phyloP scores from a whole-genome alignment of 2,797 vertebrate species.

The Dromococcyx pavoninus region DNA sequence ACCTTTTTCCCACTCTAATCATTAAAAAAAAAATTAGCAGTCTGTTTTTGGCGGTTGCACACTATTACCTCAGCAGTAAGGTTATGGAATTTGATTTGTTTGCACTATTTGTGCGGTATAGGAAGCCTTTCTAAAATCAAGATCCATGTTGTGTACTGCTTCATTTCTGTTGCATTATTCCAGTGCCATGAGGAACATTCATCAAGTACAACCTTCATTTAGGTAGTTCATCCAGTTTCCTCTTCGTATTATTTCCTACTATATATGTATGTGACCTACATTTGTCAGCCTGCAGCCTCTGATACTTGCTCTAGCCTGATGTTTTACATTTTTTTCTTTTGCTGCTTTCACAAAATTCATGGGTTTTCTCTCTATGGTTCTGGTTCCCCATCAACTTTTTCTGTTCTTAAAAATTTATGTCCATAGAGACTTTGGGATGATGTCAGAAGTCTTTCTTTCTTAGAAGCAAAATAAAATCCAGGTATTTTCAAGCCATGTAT shows the following conservation, averaged over 20 bases:
- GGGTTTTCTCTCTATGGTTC: not conserved
- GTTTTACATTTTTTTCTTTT: not conserved
- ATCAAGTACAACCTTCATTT: constrained; percentile 32
- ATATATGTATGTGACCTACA: not conserved
- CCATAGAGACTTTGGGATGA: not conserved
- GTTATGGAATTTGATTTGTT: constrained; percentile 35
- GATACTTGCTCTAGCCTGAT: not conserved
- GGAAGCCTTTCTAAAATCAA: constrained; percentile 38
- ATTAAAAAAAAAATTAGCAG: not conserved
- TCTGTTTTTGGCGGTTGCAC: constrained; percentile 11
- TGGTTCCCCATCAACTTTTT: not conserved
- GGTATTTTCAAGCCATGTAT: not conserved
- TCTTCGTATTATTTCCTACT: constrained; percentile 16
- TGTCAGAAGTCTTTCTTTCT: not conserved
- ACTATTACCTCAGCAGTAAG: constrained; percentile 5
- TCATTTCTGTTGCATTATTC: constrained; percentile 12
- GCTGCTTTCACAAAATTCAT: not conserved
- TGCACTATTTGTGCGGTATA: not conserved
- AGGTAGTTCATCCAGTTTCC: constrained; percentile 47
- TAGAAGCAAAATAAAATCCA: not conserved
- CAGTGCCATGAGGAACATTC: not conserved
- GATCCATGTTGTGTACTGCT: not conserved
- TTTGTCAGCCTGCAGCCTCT: not conserved
- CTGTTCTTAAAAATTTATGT: not conserved
- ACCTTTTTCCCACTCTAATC: not conserved